Base-by-base conservation (phyloP, 2,797 vertebrate species). In the Neosilurus mollespiculum region DNA sequence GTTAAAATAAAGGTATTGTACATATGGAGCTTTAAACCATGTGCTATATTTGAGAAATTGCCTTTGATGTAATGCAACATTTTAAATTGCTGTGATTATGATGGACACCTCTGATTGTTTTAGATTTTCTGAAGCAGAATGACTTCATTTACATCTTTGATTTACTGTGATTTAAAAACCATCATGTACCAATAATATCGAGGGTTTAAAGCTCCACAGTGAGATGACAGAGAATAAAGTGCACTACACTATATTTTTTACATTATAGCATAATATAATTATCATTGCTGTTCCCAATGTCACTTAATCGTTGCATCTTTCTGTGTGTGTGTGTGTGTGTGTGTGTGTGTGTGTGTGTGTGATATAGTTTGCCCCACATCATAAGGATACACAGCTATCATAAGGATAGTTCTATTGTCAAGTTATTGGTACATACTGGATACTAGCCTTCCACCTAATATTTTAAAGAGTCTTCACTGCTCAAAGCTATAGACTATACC, bases 101-200 rank as follows among this genome's bases (percentile, higher is more conserved):
- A 43, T 8, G 22, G 58, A 61, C 58, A 43, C 20, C 11, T 77
- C 11, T 77, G 73, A 61, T 77, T 77, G 73, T 61, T 76, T 76
- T 56, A 11, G 30, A 22, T 37, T 12, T 34, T 26, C 26, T 0
- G 26, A 58, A 34, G 26, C 30, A 59, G 61, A 77, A 77, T 37
- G 73, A 61, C 61, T 43, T 77, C 22, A 78, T 9, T 49, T 34
- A 16, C 20, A 49, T 16, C 34, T 62, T 24, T 24, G 58, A 62
- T 62, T 26, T 1, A 1, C 26, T 24, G 6, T 58, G 54, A 58
- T 49, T 43, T n/a, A 24, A 15, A 62, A 77, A 30, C 58, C 61
- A n/a, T 30, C 3, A 59, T n/a, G 12, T 37, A 10, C 18, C 15
- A 56, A 59, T 18, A 18, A 18, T 59, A 14, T 61, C 20, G 2